Evolutionary conservation across 2,113 vertebrate genomes (phyloP), one percentile per base, ranked within the genome.

Genomic region (Vulpes vulpes): DNA sequence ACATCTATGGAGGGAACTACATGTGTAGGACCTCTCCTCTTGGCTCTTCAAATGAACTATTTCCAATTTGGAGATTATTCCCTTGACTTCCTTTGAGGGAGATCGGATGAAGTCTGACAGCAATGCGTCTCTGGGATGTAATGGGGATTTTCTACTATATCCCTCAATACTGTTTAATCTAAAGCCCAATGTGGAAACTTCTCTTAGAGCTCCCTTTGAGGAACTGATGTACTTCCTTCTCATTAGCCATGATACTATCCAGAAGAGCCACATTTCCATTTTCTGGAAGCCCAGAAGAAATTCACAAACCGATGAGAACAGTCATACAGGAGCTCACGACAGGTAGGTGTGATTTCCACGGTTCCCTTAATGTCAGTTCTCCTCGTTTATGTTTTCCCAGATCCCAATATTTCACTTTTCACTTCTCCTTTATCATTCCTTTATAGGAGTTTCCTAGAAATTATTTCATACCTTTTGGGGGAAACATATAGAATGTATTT

Each of bases 361-460:
- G 67, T 82, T 79, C 73, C 73, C 20, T 78, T 76, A 55, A 83
- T 20, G 69, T 19, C 57, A 94, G 38, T 1, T 12, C 25, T 82
- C 20, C 81, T 74, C 67, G 55, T 57, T 85, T 43, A 25, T 4
- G 85, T 93, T 95, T 92, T 91, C 85, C 76, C 43, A 35, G 16
- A 71, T 6, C 8, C 35, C 8, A 15, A 32, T 22, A 55, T 78
- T 25, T 86, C 35, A 84, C 60, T 88, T 83, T 82, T 88, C 51
- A 85, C 43, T 23, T 91, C 30, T 49, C 3, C 73, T 51, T 73
- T 60, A 53, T 69, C 43, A 88, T 51, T 81, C 71, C 85, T 76
- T 93, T 83, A n/a, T 57, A 53, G 49, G 65, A 38, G 17, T 82
- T 84, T 81, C 80, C 55, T 79, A 92, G 32, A 93, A 92, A 92